Percentiles rank a stretch among this genome's conserved stretches.
phyloP scores from a whole-genome alignment of 2,113 vertebrate species.

The Zingel zingel region DNA sequence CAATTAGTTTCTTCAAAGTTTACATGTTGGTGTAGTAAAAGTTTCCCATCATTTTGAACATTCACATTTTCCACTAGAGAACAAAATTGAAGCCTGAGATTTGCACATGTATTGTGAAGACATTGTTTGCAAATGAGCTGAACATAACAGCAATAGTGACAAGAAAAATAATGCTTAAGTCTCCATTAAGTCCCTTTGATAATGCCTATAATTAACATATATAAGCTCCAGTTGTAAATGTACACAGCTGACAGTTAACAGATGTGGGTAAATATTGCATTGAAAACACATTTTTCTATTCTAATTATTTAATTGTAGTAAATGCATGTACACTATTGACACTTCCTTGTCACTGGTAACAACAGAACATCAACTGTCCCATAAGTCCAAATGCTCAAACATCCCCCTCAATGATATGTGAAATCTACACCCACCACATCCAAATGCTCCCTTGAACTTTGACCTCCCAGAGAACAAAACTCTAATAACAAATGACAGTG shows the following conservation, averaged over 20 bases:
- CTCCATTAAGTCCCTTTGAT: background rate
- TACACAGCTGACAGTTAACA: constrained; percentile 2
- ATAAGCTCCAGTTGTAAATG: background rate
- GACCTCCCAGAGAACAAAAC: constrained; percentile 12
- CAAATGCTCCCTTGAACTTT: constrained; percentile 33
- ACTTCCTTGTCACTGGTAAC: background rate
- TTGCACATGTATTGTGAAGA: constrained; percentile 32
- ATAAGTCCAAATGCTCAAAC: constrained; percentile 14
- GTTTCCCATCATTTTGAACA: constrained; percentile 73
- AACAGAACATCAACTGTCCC: background rate
- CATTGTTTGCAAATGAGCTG: constrained; percentile 51
- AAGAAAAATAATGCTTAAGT: constrained; percentile 9
- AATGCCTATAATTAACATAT: background rate
- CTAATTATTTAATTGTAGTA: background rate
- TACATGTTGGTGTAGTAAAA: constrained; percentile 80
- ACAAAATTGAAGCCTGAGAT: constrained; percentile 42
- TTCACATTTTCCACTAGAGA: constrained; percentile 68
- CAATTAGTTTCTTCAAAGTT: constrained; percentile 80
- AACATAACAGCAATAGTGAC: constrained; percentile 27
- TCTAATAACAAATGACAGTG: background rate
- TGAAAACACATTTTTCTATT: background rate
- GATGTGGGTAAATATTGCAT: constrained; percentile 2
- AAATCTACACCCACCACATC: background rate
- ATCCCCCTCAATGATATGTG: background rate
- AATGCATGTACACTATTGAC: background rate